phyloP scores from a whole-genome alignment of 2,888 invertebrate species.

The Drosophila demipolita region DNA sequence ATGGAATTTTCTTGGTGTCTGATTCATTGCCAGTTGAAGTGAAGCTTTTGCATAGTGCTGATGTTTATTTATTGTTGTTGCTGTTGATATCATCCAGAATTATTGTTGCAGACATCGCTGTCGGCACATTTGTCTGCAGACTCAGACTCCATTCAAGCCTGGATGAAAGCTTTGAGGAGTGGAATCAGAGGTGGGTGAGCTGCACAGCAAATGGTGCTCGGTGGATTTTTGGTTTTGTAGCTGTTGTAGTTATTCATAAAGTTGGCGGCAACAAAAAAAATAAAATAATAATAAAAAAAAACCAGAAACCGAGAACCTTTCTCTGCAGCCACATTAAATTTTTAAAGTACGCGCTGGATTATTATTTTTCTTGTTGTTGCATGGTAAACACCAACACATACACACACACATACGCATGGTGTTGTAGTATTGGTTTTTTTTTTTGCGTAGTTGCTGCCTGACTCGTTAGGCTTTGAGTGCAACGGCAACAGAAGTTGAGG shows the following conservation, averaged over 20 bases:
- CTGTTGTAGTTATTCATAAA: constrained; percentile 58
- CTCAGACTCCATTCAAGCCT: constrained; percentile 71
- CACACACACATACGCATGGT: constrained; percentile 15
- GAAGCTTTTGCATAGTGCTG: constrained; percentile 64
- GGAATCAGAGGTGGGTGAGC: background rate
- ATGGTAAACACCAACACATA: constrained; percentile 23
- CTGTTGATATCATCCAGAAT: constrained; percentile 60
- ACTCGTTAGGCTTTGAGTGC: constrained; percentile 60
- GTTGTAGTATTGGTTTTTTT: constrained; percentile 25
- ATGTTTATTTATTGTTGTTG: constrained; percentile 32
- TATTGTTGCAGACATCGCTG: constrained; percentile 68
- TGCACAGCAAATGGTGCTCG: constrained; percentile 26
- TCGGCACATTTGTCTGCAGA: constrained; percentile 72
- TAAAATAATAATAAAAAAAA: constrained; percentile 30
- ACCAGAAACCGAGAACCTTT: constrained; percentile 53
- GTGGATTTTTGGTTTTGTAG: background rate
- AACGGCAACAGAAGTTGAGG: constrained; percentile 11
- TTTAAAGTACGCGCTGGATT: constrained; percentile 65
- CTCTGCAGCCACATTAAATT: constrained; percentile 63
- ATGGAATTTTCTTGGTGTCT: constrained; percentile 41
- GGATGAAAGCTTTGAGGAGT: constrained; percentile 17
- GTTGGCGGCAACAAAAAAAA: constrained; percentile 50
- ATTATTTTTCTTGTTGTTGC: constrained; percentile 10
- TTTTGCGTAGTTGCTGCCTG: constrained; percentile 38
- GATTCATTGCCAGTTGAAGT: constrained; percentile 75